Conservation (phyloP, 2,797 vertebrate species). For the Xerus rutilus region DNA sequence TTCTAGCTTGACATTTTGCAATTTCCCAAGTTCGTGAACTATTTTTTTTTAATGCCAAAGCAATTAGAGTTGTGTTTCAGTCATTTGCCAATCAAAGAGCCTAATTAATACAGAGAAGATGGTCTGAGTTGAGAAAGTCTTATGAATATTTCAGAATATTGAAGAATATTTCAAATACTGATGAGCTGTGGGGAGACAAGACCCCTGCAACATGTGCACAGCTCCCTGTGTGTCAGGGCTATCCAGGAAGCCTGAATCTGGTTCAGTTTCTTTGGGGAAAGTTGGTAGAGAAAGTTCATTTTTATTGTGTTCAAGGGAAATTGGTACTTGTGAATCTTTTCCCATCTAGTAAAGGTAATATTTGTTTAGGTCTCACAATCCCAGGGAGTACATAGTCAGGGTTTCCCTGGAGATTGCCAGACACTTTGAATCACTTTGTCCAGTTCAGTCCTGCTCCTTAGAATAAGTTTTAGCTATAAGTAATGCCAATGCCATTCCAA, state of each 20-base stretch:
- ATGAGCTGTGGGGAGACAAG: neutral
- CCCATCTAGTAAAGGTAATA: neutral
- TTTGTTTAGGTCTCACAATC: neutral
- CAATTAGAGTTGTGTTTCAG: neutral
- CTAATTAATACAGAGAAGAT: conserved; percentile 11
- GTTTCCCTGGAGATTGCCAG: conserved; percentile 1
- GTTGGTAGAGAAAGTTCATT: neutral
- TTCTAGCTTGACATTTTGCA: neutral
- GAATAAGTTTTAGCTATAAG: neutral
- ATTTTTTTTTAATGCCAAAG: neutral
- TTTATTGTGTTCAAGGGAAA: neutral
- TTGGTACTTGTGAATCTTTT: neutral
- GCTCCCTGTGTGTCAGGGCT: neutral
- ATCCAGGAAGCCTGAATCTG: neutral
- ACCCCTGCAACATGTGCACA: neutral
- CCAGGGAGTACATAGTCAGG: neutral
- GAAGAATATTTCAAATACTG: too few species aligned
- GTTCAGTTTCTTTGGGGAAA: neutral
- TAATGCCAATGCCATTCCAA: neutral
- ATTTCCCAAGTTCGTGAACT: neutral
- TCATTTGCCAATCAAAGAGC: conserved; percentile 26
- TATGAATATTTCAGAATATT: conserved; percentile 3
- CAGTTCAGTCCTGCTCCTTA: conserved; percentile 3
- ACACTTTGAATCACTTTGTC: neutral
- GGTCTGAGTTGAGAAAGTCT: neutral